Percentiles rank a stretch among this genome's conserved stretches.
phyloP scores from a whole-genome alignment of 1,140 invertebrate species.

The Drosophila bocki region DNA sequence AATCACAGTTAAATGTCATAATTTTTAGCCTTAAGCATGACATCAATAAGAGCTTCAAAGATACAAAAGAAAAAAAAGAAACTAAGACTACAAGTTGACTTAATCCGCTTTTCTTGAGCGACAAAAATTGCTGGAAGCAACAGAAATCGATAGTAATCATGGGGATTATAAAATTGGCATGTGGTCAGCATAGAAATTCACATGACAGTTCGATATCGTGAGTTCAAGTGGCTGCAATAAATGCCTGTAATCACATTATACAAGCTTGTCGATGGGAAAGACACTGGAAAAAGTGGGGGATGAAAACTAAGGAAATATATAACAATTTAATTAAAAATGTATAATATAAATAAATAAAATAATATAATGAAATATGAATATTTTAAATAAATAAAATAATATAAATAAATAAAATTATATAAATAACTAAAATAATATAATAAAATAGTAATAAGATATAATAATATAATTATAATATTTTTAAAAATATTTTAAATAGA shows the following conservation, averaged over 20 bases:
- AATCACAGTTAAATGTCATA: slow-evolving; percentile 1
- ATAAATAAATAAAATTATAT: too few species aligned
- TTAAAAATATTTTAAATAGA: too few species aligned
- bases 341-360: too few species aligned
- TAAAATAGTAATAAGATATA: too few species aligned
- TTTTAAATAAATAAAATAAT: too few species aligned
- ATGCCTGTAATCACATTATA: slow-evolving; percentile 30
- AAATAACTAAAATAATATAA: too few species aligned
- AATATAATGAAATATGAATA: too few species aligned
- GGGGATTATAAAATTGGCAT: slow-evolving; percentile 34
- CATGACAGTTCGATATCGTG: slow-evolving; percentile 2
- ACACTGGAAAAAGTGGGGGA: neutral
- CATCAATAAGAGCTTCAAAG: neutral
- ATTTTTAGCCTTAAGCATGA: neutral
- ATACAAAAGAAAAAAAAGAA: neutral
- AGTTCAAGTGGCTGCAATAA: slow-evolving; percentile 1
- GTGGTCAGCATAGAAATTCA: slow-evolving; percentile 16
- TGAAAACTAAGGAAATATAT: too few species aligned
- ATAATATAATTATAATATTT: too few species aligned
- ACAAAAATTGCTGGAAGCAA: neutral
- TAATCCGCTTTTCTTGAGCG: slow-evolving; percentile 5
- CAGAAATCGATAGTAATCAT: slow-evolving; percentile 23
- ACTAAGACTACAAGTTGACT: neutral
- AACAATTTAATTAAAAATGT: too few species aligned
- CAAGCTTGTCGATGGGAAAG: neutral